phyloP scores from a whole-genome alignment of 35 echinoderm and acorn worm species.

The Diadema setosum region DNA sequence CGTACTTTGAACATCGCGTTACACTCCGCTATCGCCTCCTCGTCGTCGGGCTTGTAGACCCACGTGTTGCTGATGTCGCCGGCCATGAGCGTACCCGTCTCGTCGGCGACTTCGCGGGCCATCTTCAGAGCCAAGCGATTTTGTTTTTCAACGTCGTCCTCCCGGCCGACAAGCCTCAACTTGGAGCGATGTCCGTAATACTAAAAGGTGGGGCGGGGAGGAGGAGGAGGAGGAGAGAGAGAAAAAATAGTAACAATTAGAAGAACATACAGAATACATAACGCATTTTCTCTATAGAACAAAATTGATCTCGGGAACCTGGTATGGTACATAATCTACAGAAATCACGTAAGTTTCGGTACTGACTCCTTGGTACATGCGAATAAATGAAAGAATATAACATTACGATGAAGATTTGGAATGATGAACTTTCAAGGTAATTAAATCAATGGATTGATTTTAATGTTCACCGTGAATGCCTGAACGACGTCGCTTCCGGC shows the following conservation, averaged over 20 bases:
- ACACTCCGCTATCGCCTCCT: conserved; percentile 21
- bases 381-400: too few species aligned
- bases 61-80: conserved; percentile 80
- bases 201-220: not conserved
- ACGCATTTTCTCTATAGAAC: too few species aligned
- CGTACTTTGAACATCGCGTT: conserved; percentile 35
- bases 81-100: conserved; percentile 74
- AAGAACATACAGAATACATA: too few species aligned
- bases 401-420: too few species aligned
- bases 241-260: too few species aligned
- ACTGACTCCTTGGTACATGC: too few species aligned
- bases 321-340: too few species aligned
- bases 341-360: too few species aligned
- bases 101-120: conserved; percentile 77
- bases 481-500: conserved; percentile 79
- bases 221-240: too few species aligned
- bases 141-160: conserved; percentile 46
- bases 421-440: too few species aligned
- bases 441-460: too few species aligned
- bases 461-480: conserved; percentile 47
- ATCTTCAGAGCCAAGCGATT: conserved; percentile 62
- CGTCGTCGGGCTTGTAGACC: conserved; percentile 32
- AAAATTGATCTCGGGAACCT: too few species aligned
- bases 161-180: conserved; percentile 29
- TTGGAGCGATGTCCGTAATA: conserved; percentile 77